These are phyloP conservation scores for Orthosia gracilis DNA, from an alignment of 2,888 invertebrate genomes.

Conservation along the genomic window DNA sequence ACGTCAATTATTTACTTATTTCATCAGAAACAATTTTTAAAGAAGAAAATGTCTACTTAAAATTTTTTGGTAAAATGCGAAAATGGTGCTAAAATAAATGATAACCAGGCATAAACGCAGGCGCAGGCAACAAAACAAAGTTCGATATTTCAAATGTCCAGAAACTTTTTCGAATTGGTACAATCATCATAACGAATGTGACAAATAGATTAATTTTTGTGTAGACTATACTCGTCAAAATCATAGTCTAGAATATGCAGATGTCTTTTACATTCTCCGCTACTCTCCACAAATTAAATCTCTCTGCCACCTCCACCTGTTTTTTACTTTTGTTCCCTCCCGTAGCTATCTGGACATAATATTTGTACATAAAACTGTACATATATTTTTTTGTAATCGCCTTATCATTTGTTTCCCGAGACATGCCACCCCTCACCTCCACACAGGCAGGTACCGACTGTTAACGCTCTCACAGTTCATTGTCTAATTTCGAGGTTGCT, in stretches of 20 bases:
- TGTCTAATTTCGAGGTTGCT: constrained; percentile 78
- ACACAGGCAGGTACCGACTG: constrained; percentile 61
- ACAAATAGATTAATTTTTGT: too few relatives aligned
- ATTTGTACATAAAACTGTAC: constrained; percentile 47
- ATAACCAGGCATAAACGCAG: too few relatives aligned
- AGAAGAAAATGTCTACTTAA: too few relatives aligned
- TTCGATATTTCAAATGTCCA: background rate
- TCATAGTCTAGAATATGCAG: constrained; percentile 1
- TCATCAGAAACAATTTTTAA: too few relatives aligned
- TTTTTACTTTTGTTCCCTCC: constrained; percentile 17
- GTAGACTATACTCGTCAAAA: background rate
- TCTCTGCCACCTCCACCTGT: background rate
- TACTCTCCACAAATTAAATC: constrained; percentile 5
- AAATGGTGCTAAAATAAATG: background rate
- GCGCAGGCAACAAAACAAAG: too few relatives aligned
- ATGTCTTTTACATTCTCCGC: background rate
- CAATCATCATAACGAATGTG: background rate
- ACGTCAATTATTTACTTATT: too few relatives aligned
- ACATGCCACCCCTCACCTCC: constrained; percentile 53
- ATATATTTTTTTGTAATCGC: constrained; percentile 64
- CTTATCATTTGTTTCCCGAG: constrained; percentile 61
- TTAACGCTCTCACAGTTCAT: constrained; percentile 70
- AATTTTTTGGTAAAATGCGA: background rate
- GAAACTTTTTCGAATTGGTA: background rate
- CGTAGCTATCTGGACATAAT: constrained; percentile 24